Base-by-base conservation (phyloP, 37 sponge, comb jelly and placozoan species). In the Mnemiopsis leidyi region DNA sequence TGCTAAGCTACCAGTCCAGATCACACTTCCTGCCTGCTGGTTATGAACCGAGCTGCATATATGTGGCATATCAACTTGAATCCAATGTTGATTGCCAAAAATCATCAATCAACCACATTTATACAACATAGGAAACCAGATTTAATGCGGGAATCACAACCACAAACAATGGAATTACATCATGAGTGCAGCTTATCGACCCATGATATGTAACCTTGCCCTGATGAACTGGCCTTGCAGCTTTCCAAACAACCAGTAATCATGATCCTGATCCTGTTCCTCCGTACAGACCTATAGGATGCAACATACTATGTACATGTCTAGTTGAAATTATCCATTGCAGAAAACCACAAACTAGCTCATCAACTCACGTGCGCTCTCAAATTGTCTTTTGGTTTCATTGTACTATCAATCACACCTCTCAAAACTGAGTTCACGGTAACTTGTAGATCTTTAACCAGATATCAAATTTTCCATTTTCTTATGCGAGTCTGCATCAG, bases 301-400 rank as follows among this genome's bases (percentile, higher is more conserved):
- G 61, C 61, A 48, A 48, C 61, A 48, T 48, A 48, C 61, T 48
- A 48, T 48, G 61, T 48, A 48, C 61, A 48, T 48, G 61, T n/a
- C n/a, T n/a, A n/a, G n/a, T 48, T 48, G 61, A 13, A 48, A 13
- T 48, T 48, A 13, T 48, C 13, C 13, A 48, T 48, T 48, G 61
- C 61, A 48, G 61, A 48, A 5, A 48, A 48, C 61, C 5, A 48
- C 61, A 48, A 48, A 48, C 61, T 48, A 48, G 61, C 61, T n/a
- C n/a, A n/a, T n/a, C n/a, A n/a, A 48, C 13, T 13, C 5, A 48
- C 61, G 5, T 48, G 61, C 61, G 61, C 61, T 48, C 61, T 77
- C 16, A 77, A 26, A 77, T 31, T 77, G 79, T 77, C 79, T 77
- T 77, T 77, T 77, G 79, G 26, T 77, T 77, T 77, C 79, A 77